Evolutionary conservation across 2,888 invertebrate species (phyloP).

Genomic region (Melieria picta): DNA sequence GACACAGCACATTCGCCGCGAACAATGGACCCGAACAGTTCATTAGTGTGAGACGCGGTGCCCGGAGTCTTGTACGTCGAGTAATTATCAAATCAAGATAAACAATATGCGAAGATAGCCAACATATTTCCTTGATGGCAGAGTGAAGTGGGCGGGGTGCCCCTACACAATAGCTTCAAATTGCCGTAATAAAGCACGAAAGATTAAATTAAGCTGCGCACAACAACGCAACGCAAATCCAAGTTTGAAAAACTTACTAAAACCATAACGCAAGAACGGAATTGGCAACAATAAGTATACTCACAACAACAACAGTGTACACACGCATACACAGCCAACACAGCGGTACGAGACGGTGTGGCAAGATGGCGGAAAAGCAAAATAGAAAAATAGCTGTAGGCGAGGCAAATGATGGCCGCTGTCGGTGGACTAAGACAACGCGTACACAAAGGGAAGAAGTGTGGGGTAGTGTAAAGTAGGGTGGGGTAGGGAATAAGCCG

Average conservation of each 20-base stretch:
- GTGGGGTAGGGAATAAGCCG: too few species aligned
- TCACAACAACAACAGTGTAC: background rate
- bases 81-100: conserved; percentile 15
- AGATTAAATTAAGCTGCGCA: conserved; percentile 35
- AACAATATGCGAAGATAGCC: conserved; percentile 7
- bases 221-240: conserved; percentile 12
- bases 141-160: too few species aligned
- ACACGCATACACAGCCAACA: background rate
- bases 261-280: conserved; percentile 5
- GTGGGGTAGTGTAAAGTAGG: too few species aligned
- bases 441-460: too few species aligned
- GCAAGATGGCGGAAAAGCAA: conserved; percentile 1
- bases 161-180: conserved; percentile 17
- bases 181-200: conserved; percentile 31
- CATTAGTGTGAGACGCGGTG: background rate
- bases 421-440: too few species aligned
- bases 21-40: conserved; percentile 4
- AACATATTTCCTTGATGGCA: too few species aligned
- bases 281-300: background rate
- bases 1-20: too few species aligned
- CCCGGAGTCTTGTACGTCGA: background rate
- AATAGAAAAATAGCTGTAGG: too few species aligned
- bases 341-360: background rate
- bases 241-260: conserved; percentile 6
- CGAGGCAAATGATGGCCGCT: too few species aligned